Percentiles rank a stretch among this genome's conserved stretches.
phyloP scores from a whole-genome alignment of 2,113 vertebrate genomes.

The Nothobranchius furzeri region DNA sequence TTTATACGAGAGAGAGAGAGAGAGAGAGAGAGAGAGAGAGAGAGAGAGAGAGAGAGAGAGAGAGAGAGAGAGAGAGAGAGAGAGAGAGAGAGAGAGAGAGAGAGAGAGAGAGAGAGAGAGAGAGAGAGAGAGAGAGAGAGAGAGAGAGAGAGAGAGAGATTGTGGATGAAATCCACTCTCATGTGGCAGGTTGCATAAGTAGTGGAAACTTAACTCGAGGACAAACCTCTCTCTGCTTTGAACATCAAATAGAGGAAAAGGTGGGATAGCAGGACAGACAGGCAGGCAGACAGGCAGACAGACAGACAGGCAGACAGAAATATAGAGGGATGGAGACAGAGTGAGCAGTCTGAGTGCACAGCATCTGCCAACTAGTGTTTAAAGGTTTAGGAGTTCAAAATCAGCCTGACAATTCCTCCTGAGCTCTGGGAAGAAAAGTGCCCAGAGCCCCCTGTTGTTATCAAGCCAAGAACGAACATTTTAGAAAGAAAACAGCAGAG shows the following conservation, averaged over 20 bases:
- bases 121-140: slow-evolving; percentile 14
- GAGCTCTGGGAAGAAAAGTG: slow-evolving; percentile 56
- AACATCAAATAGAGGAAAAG: slow-evolving; percentile 62
- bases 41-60: slow-evolving; percentile 7
- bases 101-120: slow-evolving; percentile 9
- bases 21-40: slow-evolving; percentile 14
- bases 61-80: slow-evolving; percentile 31
- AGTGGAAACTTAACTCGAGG: slow-evolving; percentile 76
- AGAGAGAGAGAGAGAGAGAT: slow-evolving; percentile 16
- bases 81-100: slow-evolving; percentile 3
- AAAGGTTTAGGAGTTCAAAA: slow-evolving; percentile 76
- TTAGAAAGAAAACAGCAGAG: slow-evolving; percentile 35
- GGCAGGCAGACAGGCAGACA: slow-evolving; percentile 38
- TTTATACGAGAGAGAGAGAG: slow-evolving; percentile 30
- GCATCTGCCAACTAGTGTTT: slow-evolving; percentile 62
- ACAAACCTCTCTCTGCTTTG: slow-evolving; percentile 68
- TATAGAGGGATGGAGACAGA: slow-evolving; percentile 39
- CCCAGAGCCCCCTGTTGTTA: slow-evolving; percentile 69
- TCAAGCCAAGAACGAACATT: slow-evolving; percentile 43
- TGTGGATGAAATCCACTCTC: slow-evolving; percentile 50
- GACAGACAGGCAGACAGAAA: slow-evolving; percentile 34
- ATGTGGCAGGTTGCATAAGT: slow-evolving; percentile 72
- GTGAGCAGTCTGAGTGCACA: slow-evolving; percentile 48
- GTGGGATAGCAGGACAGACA: slow-evolving; percentile 50
- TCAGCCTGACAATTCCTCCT: slow-evolving; percentile 58